These are phyloP conservation scores for Eumaeus atala DNA, from an alignment of 1,140 invertebrate species.

Conservation along the genomic window DNA sequence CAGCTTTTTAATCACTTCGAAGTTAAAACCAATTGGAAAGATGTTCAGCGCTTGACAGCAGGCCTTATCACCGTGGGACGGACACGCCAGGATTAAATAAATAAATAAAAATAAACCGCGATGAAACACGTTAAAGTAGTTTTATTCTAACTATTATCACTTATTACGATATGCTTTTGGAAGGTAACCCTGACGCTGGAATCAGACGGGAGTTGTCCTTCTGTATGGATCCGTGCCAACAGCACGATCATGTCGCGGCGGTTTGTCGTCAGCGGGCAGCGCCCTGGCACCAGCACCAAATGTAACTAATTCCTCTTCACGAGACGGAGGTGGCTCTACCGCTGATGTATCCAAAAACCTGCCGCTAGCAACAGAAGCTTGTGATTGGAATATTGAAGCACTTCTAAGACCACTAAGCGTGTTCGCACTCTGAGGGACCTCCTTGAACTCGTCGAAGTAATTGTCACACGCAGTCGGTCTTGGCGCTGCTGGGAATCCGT, in stretches of 20 bases:
- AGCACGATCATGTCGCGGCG: slow-evolving; percentile 51
- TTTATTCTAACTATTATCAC: slow-evolving; percentile 34
- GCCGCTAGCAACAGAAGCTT: slow-evolving; percentile 59
- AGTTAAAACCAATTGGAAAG: too few species aligned
- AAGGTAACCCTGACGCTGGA: slow-evolving; percentile 36
- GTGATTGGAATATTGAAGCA: slow-evolving; percentile 66
- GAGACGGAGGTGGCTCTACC: slow-evolving; percentile 56
- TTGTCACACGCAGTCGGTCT: slow-evolving; percentile 60
- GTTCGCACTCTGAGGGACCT: slow-evolving; percentile 67
- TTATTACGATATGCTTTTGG: slow-evolving; percentile 68
- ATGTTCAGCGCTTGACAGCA: too few species aligned
- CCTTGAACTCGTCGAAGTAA: slow-evolving; percentile 68
- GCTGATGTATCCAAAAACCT: slow-evolving; percentile 57
- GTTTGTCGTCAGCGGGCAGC: slow-evolving; percentile 31
- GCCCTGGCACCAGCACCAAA: slow-evolving; percentile 48
- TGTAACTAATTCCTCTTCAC: slow-evolving; percentile 63
- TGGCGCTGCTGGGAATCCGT: slow-evolving; percentile 75
- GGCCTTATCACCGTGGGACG: too few species aligned
- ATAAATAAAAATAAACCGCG: too few species aligned
- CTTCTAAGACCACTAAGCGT: slow-evolving; percentile 62
- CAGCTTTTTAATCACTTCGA: too few species aligned
- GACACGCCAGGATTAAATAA: too few species aligned
- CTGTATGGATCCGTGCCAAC: slow-evolving; percentile 60
- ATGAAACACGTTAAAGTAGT: slow-evolving; percentile 2
- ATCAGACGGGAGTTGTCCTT: slow-evolving; percentile 66